Evolutionary conservation across 2,797 vertebrate genomes (phyloP).

Genomic region (Sardinella longiceps): DNA sequence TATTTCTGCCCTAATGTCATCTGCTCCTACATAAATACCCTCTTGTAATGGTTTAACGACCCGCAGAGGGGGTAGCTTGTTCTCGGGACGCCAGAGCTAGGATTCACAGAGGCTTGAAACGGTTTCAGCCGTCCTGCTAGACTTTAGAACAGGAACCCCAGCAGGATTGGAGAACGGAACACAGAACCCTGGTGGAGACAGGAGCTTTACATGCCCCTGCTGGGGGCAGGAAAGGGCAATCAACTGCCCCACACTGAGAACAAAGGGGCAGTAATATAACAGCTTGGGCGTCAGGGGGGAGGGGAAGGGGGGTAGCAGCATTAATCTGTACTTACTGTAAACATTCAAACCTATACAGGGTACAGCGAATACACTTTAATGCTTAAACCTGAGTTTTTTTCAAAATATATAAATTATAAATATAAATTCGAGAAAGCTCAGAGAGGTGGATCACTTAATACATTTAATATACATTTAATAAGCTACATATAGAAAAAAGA

Average conservation of each 20-base stretch:
- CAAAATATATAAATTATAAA: not conserved
- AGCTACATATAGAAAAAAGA: not conserved
- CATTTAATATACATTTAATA: not conserved
- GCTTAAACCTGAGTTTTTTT: not conserved
- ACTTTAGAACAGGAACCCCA: not conserved
- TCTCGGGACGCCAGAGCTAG: not conserved
- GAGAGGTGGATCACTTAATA: not conserved
- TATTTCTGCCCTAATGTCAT: not conserved
- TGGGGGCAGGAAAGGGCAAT: not conserved
- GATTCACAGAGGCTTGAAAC: not conserved
- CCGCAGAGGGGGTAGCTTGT: not conserved
- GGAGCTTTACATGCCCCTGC: not conserved
- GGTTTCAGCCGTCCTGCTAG: not conserved
- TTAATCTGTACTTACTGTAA: not conserved
- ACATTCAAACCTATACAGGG: not conserved
- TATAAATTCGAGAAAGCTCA: no score
- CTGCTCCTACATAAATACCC: conserved; percentile 1
- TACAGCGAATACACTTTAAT: not conserved
- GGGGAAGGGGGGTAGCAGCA: not conserved
- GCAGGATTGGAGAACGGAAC: not conserved
- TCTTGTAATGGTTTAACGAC: not conserved
- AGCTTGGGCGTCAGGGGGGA: not conserved
- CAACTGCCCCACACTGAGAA: conserved; percentile 4
- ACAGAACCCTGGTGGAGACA: not conserved
- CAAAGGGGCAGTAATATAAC: not conserved